Conservation (phyloP, 2,888 invertebrate genomes). For the Clepsis dumicolana region DNA sequence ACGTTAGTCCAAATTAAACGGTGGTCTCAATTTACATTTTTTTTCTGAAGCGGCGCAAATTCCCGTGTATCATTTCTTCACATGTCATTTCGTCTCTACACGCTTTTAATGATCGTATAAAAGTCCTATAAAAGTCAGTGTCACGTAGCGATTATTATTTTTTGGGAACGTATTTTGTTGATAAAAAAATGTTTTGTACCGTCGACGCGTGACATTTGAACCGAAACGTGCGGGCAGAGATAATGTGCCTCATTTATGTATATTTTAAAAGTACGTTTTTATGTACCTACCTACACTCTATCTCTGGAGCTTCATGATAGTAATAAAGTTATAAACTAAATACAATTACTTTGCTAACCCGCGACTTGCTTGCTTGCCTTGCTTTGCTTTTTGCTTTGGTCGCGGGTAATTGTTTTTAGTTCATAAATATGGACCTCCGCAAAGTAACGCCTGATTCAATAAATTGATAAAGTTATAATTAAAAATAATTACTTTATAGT, state of each 20-base stretch:
- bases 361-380: no score
- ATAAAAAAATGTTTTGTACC: conserved; percentile 24
- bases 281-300: background rate
- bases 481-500: no score
- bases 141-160: conserved; percentile 36
- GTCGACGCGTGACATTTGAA: conserved; percentile 14
- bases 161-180: conserved; percentile 12
- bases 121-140: conserved; percentile 29
- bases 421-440: no score
- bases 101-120: conserved; percentile 32
- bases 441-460: no score
- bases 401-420: no score
- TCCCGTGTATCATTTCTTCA: conserved; percentile 33
- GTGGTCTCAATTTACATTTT: conserved; percentile 59
- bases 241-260: background rate
- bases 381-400: no score
- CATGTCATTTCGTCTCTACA: conserved; percentile 28
- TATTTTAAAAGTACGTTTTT: background rate
- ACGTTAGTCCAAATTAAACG: conserved; percentile 78
- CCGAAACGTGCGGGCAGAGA: conserved; percentile 8
- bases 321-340: no score
- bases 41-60: conserved; percentile 35
- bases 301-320: no score
- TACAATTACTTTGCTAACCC: no score
- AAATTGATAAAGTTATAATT: no score